Evolutionary conservation across 1,140 invertebrate genomes (phyloP), one percentile per base, ranked within the genome.

Genomic region (Neodiprion fabricii): DNA sequence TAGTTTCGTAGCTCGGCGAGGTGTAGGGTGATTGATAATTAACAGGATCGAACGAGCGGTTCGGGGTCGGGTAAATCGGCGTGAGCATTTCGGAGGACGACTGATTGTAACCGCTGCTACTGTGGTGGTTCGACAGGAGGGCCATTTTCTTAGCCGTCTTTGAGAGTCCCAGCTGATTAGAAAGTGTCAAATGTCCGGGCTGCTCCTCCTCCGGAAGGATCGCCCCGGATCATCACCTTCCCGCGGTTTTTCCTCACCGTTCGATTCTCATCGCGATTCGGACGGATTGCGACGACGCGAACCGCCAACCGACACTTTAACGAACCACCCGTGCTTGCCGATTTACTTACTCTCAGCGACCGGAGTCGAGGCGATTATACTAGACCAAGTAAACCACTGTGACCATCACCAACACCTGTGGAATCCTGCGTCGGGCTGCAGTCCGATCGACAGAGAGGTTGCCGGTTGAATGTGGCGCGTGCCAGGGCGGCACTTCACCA

Each of bases 21-120:
- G 83, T 86, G 77, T 88, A 88, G 4, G 86, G 86, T 8, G 86
- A 86, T 0, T 85, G 83, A 68, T 86, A 87, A 40, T 40, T 40
- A 23, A 85, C 78, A 0, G 82, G 79, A 17, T 86, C 85, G 74
- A 80, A 87, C 0, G 76, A 69, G 48, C 82, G 82, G 1, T 75
- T 49, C 9, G 79, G 74, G 1, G 69, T 78, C 11, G 80, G 75
- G 66, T 86, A 87, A 1, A 69, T 53, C 3, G 81, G 78, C 7
- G 81, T 80, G 14, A 87, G 11, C 76, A 86, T 84, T 61, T 85
- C 83, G 28, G 83, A 76, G 2, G 83, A 80, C 0, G 81, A 71
- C 7, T 79, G 74, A 10, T 85, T 79, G 70, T 85, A 87, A 40
- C 28, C 5, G 53, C n/a, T 14, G 67, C 82, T 82, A 67, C 74